Base-by-base conservation (phyloP, 2,888 invertebrate species). In the Ophion costatus region DNA sequence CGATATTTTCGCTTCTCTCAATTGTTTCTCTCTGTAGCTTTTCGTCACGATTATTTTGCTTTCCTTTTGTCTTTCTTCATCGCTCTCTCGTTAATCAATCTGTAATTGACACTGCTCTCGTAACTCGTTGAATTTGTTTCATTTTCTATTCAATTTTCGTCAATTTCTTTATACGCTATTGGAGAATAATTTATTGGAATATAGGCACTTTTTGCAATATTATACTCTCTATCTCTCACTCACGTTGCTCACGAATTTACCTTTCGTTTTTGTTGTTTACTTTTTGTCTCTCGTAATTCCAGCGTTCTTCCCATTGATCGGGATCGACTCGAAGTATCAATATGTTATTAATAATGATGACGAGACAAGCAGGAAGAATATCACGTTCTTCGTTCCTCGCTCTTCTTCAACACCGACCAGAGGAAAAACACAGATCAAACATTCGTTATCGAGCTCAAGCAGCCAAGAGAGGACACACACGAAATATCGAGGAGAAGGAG, bases 171-270 rank as follows among this genome's bases (percentile, higher is more conserved):
- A 86, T 73, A 83, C 77, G 76, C 82, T 87, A 86, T 81, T 76
- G 82, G 51, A 86, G 86, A 87, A 87, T 87, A 85, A 87, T 82
- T 86, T 80, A 86, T 85, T 89, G 84, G 85, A 89, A 88, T 87
- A 88, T 89, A 90, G 90, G 91, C 90, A 90, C 90, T 90, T 91
- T 89, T 89, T 84, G 88, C 88, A 88, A 87, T 86, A 79, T 76
- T 73, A 74, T 76, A 79, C 86, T 82, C 83, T 80, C 86, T 74
- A 82, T 82, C 73, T 79, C 75, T 75, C 80, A 75, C 71, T 82
- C 71, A 64, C 67, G 67, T 79, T 74, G 74, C 51, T 64, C 29
- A 56, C 57, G 59, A 67, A 74, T 56, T 69, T 77, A 57, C 57
- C 70, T 56, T 57, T 45, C 51, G 29, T 64, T 70, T 66, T 24